phyloP scores from a whole-genome alignment of 2,113 vertebrate species.

The Gallinago jamesoni region DNA sequence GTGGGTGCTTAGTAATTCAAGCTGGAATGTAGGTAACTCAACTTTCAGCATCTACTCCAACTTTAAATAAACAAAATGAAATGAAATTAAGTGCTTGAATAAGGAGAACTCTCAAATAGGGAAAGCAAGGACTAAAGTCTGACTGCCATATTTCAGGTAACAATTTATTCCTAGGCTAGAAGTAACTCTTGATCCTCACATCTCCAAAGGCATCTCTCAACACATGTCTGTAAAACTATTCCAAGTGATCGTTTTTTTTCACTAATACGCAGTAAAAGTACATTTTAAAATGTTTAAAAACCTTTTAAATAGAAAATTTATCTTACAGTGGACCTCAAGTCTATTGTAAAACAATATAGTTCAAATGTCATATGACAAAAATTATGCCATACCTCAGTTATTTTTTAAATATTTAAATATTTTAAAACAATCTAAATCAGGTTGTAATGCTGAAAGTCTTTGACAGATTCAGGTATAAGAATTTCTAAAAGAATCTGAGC shows the following conservation, averaged over 20 bases:
- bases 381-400: neutral
- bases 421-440: neutral
- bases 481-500: neutral
- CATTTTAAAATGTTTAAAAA: neutral
- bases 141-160: neutral
- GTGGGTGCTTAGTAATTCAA: neutral
- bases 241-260: neutral
- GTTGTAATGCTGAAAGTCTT: neutral
- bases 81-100: neutral
- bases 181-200: neutral
- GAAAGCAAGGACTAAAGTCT: neutral
- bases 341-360: neutral
- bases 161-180: neutral
- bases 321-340: neutral
- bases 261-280: neutral
- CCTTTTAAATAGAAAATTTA: neutral
- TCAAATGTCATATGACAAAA: neutral
- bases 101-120: neutral
- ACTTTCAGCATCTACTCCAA: neutral
- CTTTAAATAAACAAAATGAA: neutral
- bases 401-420: neutral
- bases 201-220: neutral
- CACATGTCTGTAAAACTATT: neutral
- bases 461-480: neutral
- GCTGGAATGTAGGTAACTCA: neutral